Evolutionary conservation across 53 echinoderm and acorn worm species (phyloP), one percentile per base, ranked within the genome.

Genomic region (Echinarachnius parma): DNA sequence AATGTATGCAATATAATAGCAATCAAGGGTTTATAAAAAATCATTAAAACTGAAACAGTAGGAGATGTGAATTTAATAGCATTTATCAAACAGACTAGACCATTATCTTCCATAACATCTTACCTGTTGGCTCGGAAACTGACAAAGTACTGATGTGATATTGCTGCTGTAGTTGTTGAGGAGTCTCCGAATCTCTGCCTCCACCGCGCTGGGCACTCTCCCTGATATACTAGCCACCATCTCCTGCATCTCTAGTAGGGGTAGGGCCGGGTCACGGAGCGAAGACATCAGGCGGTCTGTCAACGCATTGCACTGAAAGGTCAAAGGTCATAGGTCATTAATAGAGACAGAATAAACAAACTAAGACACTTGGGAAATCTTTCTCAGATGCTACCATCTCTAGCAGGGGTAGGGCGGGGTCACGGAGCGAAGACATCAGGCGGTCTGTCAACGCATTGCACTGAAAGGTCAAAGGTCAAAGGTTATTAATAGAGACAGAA

Each of bases 41-140:
- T n/a, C n/a, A n/a, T n/a, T n/a, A n/a, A n/a, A n/a, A n/a, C n/a
- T n/a, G n/a, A n/a, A n/a, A n/a, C n/a, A n/a, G n/a, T n/a, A n/a
- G n/a, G n/a, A n/a, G n/a, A n/a, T n/a, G n/a, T n/a, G n/a, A n/a
- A n/a, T n/a, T n/a, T n/a, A n/a, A n/a, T n/a, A n/a, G n/a, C n/a
- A n/a, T n/a, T n/a, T n/a, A n/a, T n/a, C n/a, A n/a, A n/a, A n/a
- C n/a, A n/a, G n/a, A n/a, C n/a, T n/a, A n/a, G n/a, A n/a, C n/a
- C n/a, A n/a, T n/a, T n/a, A n/a, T n/a, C n/a, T n/a, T n/a, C n/a
- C n/a, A n/a, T n/a, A n/a, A n/a, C n/a, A n/a, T n/a, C n/a, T 29
- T 58, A 98, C 98, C 88, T 87, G 88, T 49, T 98, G 98, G 48
- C 91, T 88, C 0, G 98, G 98, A 33, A 98, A 98, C 83, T 98